Evolutionary conservation across 2,888 invertebrate species (phyloP), one percentile per base, ranked within the genome.

Genomic region (Slavum lentiscoides): DNA sequence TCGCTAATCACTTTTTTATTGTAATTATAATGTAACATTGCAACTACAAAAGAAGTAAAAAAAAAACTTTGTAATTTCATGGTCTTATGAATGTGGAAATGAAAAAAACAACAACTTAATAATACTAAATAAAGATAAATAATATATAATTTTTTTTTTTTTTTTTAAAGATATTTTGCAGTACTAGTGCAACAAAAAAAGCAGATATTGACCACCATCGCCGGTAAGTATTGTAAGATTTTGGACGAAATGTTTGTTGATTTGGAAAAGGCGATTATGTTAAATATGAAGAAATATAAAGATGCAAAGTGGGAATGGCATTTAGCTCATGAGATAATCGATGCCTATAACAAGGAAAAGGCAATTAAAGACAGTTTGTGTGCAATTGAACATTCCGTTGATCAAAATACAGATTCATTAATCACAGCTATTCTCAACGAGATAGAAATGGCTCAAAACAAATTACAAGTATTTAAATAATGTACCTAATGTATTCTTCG

Each of bases 291-390:
- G 1, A 80, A 64, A 39, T 80, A 80, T 15, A 70, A 43, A 64
- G 69, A 80, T n/a, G 70, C 77, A 15, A 70, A 80, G 64, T 70
- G 69, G 77, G 77, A 80, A 64, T 80, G 77, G 70, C 69, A 70
- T 62, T 58, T 72, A 17, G 70, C 59, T 23, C 70, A 80, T 23
- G 61, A 80, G 23, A 23, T 80, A 19, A 19, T 70, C 17, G 53
- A 70, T n/a, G 62, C 39, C 11, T 80, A 80, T 19, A 55, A 39
- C 19, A 80, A 72, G 21, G 77, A 80, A 80, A 80, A 68, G 8
- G 4, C 21, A 21, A 37, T 55, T 39, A 70, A 80, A 70, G 69
- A 77, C n/a, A 77, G 55, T n/a, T 69, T 77, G 61, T 69, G 69
- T 17, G 61, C 39, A 15, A 53, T 55, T 37, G 77, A 70, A 39